These are phyloP conservation scores for Gryllus longicercus DNA, from an alignment of 2,888 invertebrate species.

Conservation along the genomic window DNA sequence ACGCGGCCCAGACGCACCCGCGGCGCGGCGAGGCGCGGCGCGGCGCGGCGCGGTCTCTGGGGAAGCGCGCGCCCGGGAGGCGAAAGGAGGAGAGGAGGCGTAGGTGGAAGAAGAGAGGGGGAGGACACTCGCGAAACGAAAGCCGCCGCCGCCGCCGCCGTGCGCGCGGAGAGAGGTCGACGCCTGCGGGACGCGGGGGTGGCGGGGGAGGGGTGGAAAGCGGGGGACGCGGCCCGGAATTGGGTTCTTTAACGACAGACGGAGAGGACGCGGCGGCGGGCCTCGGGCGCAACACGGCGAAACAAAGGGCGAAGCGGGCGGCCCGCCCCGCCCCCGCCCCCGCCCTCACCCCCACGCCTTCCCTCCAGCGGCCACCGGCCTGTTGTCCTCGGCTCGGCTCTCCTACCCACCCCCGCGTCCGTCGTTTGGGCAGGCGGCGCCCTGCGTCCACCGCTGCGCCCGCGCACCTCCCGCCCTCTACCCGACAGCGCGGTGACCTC, in stretches of 20 bases:
- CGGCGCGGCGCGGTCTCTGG: not conserved
- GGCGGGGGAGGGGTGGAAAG: not conserved
- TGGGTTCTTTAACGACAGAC: slow-evolving; percentile 17
- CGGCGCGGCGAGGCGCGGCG: not conserved
- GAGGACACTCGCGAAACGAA: no score
- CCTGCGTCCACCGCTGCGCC: no score
- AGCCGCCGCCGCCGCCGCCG: no score
- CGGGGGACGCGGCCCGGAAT: slow-evolving; percentile 5
- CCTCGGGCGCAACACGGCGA: not conserved
- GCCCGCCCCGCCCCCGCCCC: not conserved
- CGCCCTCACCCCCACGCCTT: not conserved
- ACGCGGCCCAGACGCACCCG: not conserved
- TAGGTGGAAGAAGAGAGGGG: no score
- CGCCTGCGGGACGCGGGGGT: no score
- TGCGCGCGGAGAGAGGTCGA: no score
- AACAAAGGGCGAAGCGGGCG: not conserved
- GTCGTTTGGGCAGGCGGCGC: not conserved
- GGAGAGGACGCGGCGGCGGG: not conserved
- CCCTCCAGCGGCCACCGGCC: not conserved
- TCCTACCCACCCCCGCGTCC: not conserved
- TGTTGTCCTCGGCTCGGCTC: no score
- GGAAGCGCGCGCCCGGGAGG: no score
- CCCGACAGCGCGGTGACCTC: not conserved
- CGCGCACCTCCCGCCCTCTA: not conserved
- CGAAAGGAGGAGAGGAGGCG: no score